Evolutionary conservation across 2,797 vertebrate species (phyloP), one percentile per base, ranked within the genome.

Genomic region (Channa striata): DNA sequence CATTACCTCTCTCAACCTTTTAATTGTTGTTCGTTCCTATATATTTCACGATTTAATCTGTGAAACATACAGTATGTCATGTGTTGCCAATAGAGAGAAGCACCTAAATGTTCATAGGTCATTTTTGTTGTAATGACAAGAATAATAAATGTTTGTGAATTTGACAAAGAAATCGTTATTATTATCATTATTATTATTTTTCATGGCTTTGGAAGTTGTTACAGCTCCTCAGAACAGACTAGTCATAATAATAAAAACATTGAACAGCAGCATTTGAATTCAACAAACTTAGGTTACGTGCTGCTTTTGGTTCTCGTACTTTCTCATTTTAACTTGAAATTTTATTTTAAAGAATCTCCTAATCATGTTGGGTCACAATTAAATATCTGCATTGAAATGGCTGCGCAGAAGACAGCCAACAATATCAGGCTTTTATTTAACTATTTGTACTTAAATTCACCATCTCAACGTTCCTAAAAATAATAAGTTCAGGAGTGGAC

Each of bases 71-170:
- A 80, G 72, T 89, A 91, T 94, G 93, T 92, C 92, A 85, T 92
- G 94, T 96, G 96, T 96, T 90, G 87, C 84, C 85, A 83, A 93
- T 95, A 95, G 80, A 94, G 90, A 68, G 36, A 69, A 75, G 87
- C 81, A 87, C 88, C 77, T 91, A 85, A 88, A 92, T 95, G 94
- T 95, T 90, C 84, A 91, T 93, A 94, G 93, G 92, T 94, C 91
- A 92, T 87, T 93, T 92, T 93, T 94, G 95, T 94, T 97, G 96
- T 98, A 96, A 96, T 95, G 91, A 91, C 89, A 87, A 94, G 80
- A 93, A 94, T 93, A 99, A 99, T 99, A 99, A 99, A 99, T 97
- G 96, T 97, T 95, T 95, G 95, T 97, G 96, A 96, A 93, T 95
- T 94, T 88, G 77, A 91, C 88, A 84, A 59, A 17, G 40, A 43